Conservation (phyloP, 2,797 vertebrate genomes). For the Odontamblyopus lacepedii region DNA sequence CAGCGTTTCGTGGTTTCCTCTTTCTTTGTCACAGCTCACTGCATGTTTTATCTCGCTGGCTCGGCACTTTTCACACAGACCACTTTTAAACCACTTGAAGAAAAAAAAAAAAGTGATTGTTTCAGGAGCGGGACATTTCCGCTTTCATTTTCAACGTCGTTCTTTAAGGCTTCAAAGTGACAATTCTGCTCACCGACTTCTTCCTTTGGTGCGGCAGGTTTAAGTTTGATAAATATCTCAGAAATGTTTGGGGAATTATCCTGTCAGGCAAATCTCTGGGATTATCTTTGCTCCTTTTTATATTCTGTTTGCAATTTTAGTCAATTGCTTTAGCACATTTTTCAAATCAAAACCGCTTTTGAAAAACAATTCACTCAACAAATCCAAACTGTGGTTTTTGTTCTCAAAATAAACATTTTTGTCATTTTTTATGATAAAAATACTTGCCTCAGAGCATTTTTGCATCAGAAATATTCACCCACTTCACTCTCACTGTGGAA, state of each 20-base stretch:
- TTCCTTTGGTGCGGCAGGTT: slow-evolving; percentile 6
- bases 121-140: slow-evolving; percentile 4
- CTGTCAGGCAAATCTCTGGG: slow-evolving; percentile 11
- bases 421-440: not conserved
- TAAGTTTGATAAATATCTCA: not conserved
- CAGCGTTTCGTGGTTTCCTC: slow-evolving; percentile 17
- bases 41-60: slow-evolving; percentile 17
- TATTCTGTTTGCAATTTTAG: slow-evolving; percentile 3
- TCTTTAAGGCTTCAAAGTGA: slow-evolving; percentile 11
- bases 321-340: not conserved
- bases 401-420: not conserved
- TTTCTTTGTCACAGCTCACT: slow-evolving; percentile 21
- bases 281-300: not conserved
- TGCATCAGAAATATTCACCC: not conserved
- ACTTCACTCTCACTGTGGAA: not conserved
- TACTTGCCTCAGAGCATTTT: not conserved
- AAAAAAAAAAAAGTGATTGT: slow-evolving; percentile 14
- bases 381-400: slow-evolving; percentile 5
- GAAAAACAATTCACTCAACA: slow-evolving; percentile 3
- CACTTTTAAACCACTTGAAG: slow-evolving; percentile 1
- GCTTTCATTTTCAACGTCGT: slow-evolving; percentile 17
- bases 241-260: slow-evolving; percentile 12
- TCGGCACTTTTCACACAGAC: slow-evolving; percentile 33
- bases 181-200: slow-evolving; percentile 9
- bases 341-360: slow-evolving; percentile 2